A percentile compares a stretch with the other conserved stretches of the same genome.
Conservation (phyloP, 2,113 vertebrate genomes). For the Dipodomys spectabilis region DNA sequence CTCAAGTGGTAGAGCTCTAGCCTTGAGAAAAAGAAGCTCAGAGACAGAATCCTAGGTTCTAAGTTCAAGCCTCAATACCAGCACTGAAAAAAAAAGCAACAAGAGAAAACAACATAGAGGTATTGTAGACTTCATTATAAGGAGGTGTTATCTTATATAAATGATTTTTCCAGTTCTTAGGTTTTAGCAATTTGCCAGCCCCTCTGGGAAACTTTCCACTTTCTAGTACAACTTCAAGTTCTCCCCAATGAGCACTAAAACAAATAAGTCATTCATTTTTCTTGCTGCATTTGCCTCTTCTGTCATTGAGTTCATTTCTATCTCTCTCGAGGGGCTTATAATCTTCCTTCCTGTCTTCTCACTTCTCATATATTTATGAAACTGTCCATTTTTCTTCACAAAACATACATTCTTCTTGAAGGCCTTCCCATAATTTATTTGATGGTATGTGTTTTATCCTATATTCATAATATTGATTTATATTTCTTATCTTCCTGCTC, state of each 20-base stretch:
- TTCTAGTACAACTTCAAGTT: constrained; percentile 54
- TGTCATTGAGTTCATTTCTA: constrained; percentile 71
- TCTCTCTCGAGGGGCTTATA: constrained; percentile 65
- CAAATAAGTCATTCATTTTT: constrained; percentile 73
- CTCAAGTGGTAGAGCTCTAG: too few species aligned
- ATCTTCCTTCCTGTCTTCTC: constrained; percentile 67
- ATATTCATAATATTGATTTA: constrained; percentile 59
- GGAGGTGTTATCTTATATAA: constrained; percentile 52
- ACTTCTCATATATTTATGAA: constrained; percentile 74
- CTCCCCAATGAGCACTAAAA: constrained; percentile 56
- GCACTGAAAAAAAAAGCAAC: too few species aligned
- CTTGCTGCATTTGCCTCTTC: constrained; percentile 69
- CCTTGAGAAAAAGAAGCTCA: too few species aligned
- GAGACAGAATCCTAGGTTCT: too few species aligned
- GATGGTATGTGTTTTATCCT: constrained; percentile 54
- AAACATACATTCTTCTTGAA: constrained; percentile 60
- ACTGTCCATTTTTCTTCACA: constrained; percentile 66
- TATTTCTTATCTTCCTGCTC: constrained; percentile 30
- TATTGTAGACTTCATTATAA: constrained; percentile 23
- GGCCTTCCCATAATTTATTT: constrained; percentile 66
- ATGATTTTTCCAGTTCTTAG: constrained; percentile 65
- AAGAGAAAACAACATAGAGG: neutral
- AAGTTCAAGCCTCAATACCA: too few species aligned
- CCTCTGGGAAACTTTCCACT: constrained; percentile 38
- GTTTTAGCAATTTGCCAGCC: constrained; percentile 58